Base-by-base conservation (phyloP, 2,113 vertebrate species). In the Pontoporia blainvillei region DNA sequence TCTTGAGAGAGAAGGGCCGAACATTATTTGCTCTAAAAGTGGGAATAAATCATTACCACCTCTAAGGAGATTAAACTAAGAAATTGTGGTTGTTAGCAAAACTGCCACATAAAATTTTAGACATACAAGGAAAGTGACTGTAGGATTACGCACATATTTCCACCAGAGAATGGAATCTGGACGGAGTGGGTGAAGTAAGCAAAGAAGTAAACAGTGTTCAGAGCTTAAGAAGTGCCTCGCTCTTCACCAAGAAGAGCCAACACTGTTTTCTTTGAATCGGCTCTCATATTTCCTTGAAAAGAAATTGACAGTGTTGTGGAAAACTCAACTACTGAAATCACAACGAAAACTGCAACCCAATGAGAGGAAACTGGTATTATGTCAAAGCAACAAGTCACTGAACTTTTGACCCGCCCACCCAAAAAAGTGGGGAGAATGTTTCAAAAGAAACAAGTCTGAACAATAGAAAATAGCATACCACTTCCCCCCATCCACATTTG, bases 61-160 rank as follows among this genome's bases (percentile, higher is more conserved):
- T 87, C 27, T 75, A 92, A 96, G 10, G 15, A 73, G 39, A 61
- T 66, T 64, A 83, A 89, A 62, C 25, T 89, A 59, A 75, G 21
- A 93, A 90, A 83, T 25, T 64, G 41, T 29, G 61, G 62, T 67
- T 82, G 54, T 90, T 86, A 64, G 27, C 66, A 83, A 62, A 93
- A 85, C 39, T 76, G 9, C 25, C 25, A 27, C 34, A 17, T 78
- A 83, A 83, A 67, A 86, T 85, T 86, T 95, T 54, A 86, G 71
- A 67, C 1, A 18, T 1, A 2, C 5, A 62, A 90, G 91, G 25
- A 83, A 87, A 78, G 18, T 17, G 25, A 41, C 41, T 61, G 31
- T 49, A 41, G 20, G 86, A 49, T 61, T 88, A 91, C 8, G 5
- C 39, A 96, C 23, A 64, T 96, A 93, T 95, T 97, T 96, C 96